phyloP scores from a whole-genome alignment of 2,888 invertebrate species.

The Zaprionus bogoriensis region DNA sequence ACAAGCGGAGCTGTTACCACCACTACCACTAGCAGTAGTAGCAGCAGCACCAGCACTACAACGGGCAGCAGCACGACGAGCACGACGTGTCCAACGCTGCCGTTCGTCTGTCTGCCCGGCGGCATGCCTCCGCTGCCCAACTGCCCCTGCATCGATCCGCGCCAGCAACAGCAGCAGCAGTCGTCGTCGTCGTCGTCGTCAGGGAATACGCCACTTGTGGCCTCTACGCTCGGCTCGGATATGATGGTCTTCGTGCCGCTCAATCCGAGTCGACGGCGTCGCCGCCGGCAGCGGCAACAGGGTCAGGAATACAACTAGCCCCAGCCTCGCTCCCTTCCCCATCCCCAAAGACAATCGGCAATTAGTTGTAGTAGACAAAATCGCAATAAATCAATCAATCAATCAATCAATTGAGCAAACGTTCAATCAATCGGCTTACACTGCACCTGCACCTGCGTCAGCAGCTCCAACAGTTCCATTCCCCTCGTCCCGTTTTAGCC shows the following conservation, averaged over 20 bases:
- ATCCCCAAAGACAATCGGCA: not conserved
- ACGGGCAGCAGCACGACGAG: conserved; percentile 18
- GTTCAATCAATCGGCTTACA: conserved; percentile 47
- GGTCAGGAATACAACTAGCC: conserved; percentile 8
- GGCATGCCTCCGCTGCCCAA: conserved; percentile 75
- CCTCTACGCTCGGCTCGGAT: conserved; percentile 58
- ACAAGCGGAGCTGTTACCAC: conserved; percentile 24
- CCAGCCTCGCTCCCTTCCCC: not conserved
- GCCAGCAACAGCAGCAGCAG: conserved; percentile 46
- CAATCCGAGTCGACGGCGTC: conserved; percentile 46
- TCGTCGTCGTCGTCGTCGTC: not conserved
- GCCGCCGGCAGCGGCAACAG: conserved; percentile 52
- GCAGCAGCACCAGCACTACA: conserved; percentile 17
- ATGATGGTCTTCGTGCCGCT: conserved; percentile 76
- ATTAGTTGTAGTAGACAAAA: conserved; percentile 42
- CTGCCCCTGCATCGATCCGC: conserved; percentile 82
- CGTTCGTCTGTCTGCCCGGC: conserved; percentile 77
- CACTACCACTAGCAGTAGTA: conserved; percentile 20
- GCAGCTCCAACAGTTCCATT: not conserved
- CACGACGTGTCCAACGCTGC: conserved; percentile 65
- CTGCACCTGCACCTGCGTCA: conserved; percentile 8
- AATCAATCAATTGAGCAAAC: conserved; percentile 38
- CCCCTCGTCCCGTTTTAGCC: conserved; percentile 59
- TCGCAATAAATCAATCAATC: conserved; percentile 31
- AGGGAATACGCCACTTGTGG: conserved; percentile 10